phyloP scores from a whole-genome alignment of 1,140 invertebrate genomes.

The Procambarus virginalis region DNA sequence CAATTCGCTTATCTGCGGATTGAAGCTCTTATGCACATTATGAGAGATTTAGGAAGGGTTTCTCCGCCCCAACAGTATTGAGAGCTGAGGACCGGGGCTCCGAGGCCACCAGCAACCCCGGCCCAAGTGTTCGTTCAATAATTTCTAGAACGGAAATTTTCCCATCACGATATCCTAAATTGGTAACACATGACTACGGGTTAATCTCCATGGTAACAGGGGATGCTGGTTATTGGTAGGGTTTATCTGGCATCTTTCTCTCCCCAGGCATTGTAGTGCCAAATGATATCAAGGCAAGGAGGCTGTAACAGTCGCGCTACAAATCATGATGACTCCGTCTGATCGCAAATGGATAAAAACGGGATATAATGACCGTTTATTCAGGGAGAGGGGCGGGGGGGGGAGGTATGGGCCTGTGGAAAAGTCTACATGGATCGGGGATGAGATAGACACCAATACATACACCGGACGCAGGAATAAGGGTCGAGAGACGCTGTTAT shows the following conservation, averaged over 20 bases:
- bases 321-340: neutral
- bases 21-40: constrained; percentile 66
- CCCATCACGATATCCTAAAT: constrained; percentile 43
- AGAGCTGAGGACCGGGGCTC: constrained; percentile 27
- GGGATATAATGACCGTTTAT: neutral
- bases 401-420: neutral
- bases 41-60: constrained; percentile 66
- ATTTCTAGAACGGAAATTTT: constrained; percentile 28
- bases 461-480: neutral
- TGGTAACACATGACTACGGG: constrained; percentile 33
- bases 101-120: neutral
- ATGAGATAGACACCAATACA: neutral
- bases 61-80: constrained; percentile 65
- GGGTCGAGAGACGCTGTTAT: neutral
- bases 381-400: neutral
- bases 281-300: constrained; percentile 15
- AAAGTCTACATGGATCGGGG: neutral
- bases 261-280: neutral
- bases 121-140: constrained; percentile 22
- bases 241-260: constrained; percentile 35
- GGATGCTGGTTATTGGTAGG: constrained; percentile 15
- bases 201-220: constrained; percentile 49
- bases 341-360: constrained; percentile 9
- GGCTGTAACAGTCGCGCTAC: neutral
- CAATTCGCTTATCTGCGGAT: constrained; percentile 64